Conservation (phyloP, 1,140 invertebrate species). For the Drosophila saltans region DNA sequence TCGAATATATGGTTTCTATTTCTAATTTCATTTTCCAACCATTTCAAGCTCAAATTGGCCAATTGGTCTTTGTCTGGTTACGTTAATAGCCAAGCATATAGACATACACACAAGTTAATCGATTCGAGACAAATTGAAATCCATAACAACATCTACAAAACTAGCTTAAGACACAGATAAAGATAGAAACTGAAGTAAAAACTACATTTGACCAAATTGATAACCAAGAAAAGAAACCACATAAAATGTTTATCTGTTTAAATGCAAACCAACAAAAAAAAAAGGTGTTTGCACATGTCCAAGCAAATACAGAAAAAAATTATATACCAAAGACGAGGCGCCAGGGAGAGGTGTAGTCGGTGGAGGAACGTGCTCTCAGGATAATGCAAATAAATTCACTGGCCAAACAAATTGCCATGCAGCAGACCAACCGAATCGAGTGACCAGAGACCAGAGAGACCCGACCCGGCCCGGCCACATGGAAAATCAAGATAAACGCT, state of each 20-base stretch:
- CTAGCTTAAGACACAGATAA: slow-evolving; percentile 2
- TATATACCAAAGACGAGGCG: slow-evolving; percentile 27
- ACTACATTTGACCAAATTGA: slow-evolving; percentile 55
- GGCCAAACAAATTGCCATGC: slow-evolving; percentile 48
- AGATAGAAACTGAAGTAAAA: slow-evolving; percentile 38
- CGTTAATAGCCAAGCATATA: slow-evolving; percentile 1
- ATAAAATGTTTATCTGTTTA: slow-evolving; percentile 63
- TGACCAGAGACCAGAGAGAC: slow-evolving; percentile 27
- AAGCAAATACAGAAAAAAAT: slow-evolving; percentile 50
- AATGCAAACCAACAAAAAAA: slow-evolving; percentile 48
- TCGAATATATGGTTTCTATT: too few relatives aligned
- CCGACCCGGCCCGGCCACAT: slow-evolving; percentile 26
- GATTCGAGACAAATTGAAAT: slow-evolving; percentile 66
- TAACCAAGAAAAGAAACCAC: slow-evolving; percentile 43
- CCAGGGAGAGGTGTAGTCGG: neutral
- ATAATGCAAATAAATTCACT: slow-evolving; percentile 80
- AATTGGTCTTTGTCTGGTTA: neutral
- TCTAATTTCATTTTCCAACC: neutral
- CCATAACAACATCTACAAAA: slow-evolving; percentile 29
- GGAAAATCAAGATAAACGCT: slow-evolving; percentile 80
- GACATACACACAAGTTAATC: slow-evolving; percentile 44
- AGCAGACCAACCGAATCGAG: slow-evolving; percentile 59
- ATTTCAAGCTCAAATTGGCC: neutral
- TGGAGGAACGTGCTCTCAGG: slow-evolving; percentile 51
- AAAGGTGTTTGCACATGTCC: slow-evolving; percentile 80